Base-by-base conservation (phyloP, 2,888 invertebrate species). In the Drosophila limbata region DNA sequence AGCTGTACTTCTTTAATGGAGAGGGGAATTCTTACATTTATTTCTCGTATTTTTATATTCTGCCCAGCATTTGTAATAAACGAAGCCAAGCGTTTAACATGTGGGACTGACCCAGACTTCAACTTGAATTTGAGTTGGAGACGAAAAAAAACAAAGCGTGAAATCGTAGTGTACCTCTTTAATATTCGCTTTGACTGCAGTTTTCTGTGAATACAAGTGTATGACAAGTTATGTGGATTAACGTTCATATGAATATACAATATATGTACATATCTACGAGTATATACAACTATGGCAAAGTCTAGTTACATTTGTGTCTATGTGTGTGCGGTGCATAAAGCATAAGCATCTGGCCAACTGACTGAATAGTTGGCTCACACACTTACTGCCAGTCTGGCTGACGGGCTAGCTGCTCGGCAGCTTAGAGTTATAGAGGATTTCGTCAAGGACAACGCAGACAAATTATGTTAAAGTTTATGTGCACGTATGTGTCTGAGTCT, bases 381-480 rank as follows among this genome's bases (percentile, higher is more conserved):
- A 31, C 39, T 19, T 44, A 40, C 40, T 35, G 68, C 50, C 55
- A 53, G 51, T 53, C 53, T 33, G 45, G 31, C 68, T 53, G 61
- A 25, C 51, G 40, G 51, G 17, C 51, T 51, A 19, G 45, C 37
- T 65, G 56, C 60, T 17, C 56, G 31, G 28, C 42, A 45, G 73
- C 75, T 78, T 79, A 68, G 53, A 67, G 60, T 64, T 65, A 68
- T 66, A 73, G 69, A 67, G 73, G 70, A 79, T 71, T 70, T 55
- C 72, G 76, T 77, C 83, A 87, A 84, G 84, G 83, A 74, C 84
- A 69, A 48, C 71, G 51, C 66, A 31, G 52, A 70, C 74, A 73
- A 81, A 77, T 84, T 86, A 80, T 81, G 79, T 70, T 74, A 48
- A 74, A 66, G 69, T 65, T 64, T 64, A 69, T 63, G 66, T 68